Evolutionary conservation across 2,888 invertebrate genomes (phyloP), one percentile per base, ranked within the genome.

Genomic region (Stenodema calcarata): DNA sequence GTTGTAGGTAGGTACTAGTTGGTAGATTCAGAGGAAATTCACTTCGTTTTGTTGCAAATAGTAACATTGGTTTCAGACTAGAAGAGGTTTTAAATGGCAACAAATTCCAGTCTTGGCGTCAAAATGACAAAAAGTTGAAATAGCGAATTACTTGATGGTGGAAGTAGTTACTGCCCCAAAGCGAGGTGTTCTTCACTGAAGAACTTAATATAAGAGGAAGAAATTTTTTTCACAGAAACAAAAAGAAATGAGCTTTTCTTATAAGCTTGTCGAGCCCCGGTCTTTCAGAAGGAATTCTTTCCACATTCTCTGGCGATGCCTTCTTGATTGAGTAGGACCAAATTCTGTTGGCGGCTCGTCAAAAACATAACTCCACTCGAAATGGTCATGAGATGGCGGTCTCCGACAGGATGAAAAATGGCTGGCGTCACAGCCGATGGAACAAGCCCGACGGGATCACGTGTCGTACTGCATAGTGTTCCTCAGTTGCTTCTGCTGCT

Each of bases 401-500:
- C 62, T 62, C 62, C 23, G 62, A 18, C 62, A 62, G 23, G 27
- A 62, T 7, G 62, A 62, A 27, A 62, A 11, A 23, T 23, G 23
- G 62, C 62, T 62, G 62, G 62, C 4, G 62, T 62, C 62, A 62
- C 62, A 62, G 62, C 62, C 23, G 62, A 62, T 23, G 62, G 62
- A 18, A 11, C n/a, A 23, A 62, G 27, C 9, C 23, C 18, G 42
- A 23, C 18, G 78, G 30, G 85, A 78, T 88, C 88, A 88, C 82
- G 88, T 88, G 82, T 88, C 87, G 69, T 79, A 86, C 30, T 87
- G 85, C 84, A 84, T 62, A 47, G 86, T 78, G 54, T 82, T 87
- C 41, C 88, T 80, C 87, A 94, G 92, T 90, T 94, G 94, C 90
- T 95, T 95, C 91, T 96, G 96, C 90, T 96, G 95, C 90, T 96